Conservation (phyloP, 2,113 vertebrate species). For the Hippocampus abdominalis region DNA sequence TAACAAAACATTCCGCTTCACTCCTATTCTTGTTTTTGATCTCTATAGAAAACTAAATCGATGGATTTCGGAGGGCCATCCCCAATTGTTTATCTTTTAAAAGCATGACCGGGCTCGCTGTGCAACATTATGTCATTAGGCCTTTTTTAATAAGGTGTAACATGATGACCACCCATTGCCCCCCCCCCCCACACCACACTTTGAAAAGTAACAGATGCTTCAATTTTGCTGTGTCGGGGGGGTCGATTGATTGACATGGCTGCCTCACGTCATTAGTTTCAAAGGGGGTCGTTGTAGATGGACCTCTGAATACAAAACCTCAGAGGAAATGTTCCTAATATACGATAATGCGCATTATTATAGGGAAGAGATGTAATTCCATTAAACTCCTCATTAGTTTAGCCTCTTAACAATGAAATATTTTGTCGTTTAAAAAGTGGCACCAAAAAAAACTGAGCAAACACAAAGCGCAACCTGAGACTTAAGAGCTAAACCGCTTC, state of each 20-base stretch:
- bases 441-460: too few species aligned
- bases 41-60: not conserved
- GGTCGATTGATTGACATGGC: conserved; percentile 69
- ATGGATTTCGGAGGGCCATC: not conserved
- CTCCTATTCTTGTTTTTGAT: not conserved
- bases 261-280: conserved; percentile 35
- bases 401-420: too few species aligned
- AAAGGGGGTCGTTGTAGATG: not conserved
- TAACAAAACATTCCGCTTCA: not conserved
- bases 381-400: too few species aligned
- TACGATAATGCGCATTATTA: not conserved
- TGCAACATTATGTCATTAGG: not conserved
- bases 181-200: not conserved
- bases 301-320: not conserved
- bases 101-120: not conserved
- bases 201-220: conserved; percentile 58
- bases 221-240: conserved; percentile 43
- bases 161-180: conserved; percentile 19
- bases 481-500: too few species aligned
- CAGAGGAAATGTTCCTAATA: not conserved
- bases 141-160: conserved; percentile 38
- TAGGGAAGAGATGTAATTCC: too few species aligned
- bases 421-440: too few species aligned
- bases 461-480: too few species aligned
- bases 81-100: not conserved